A percentile compares a stretch with the other conserved stretches of the same genome.
Evolutionary conservation across 2,797 vertebrate species (phyloP).

Genomic region (Eptatretus atami): DNA sequence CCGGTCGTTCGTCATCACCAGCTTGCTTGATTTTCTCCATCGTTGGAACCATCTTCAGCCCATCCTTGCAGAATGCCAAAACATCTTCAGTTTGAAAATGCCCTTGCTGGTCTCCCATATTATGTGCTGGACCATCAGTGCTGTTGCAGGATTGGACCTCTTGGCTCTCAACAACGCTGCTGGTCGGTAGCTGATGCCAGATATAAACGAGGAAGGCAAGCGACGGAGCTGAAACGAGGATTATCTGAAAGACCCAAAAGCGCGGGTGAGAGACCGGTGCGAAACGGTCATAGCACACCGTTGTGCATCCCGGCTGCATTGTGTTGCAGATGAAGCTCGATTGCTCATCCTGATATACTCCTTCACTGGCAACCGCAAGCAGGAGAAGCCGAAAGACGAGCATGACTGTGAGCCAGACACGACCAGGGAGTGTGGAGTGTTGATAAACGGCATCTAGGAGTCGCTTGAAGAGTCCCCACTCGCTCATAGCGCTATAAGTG

Average conservation of each 20-base stretch:
- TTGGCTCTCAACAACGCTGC: not conserved
- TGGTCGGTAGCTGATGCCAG: slow-evolving; percentile 9
- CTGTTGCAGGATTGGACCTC: too few relatives aligned
- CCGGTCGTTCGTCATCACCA: too few relatives aligned
- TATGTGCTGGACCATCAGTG: too few relatives aligned
- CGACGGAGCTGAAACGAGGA: slow-evolving; percentile 1
- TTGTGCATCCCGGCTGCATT: slow-evolving; percentile 1
- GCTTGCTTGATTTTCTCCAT: too few relatives aligned
- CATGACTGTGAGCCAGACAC: slow-evolving; percentile 1
- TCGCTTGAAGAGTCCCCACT: slow-evolving; percentile 10
- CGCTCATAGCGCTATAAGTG: slow-evolving; percentile 18
- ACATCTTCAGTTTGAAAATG: too few relatives aligned
- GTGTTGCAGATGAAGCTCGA: slow-evolving; percentile 2
- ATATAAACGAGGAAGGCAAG: not conserved
- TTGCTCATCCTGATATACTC: not conserved
- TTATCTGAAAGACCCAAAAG: slow-evolving; percentile 2
- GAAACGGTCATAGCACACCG: not conserved
- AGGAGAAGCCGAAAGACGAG: not conserved
- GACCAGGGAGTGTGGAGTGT: not conserved
- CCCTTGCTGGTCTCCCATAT: too few relatives aligned
- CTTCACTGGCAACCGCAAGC: not conserved
- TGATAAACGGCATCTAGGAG: slow-evolving; percentile 1
- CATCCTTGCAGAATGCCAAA: too few relatives aligned
- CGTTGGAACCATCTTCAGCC: too few relatives aligned
- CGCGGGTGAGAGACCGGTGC: slow-evolving; percentile 1